A percentile compares a stretch with the other conserved stretches of the same genome.
phyloP scores from a whole-genome alignment of 2,113 vertebrate genomes.

The Pholis gunnellus region DNA sequence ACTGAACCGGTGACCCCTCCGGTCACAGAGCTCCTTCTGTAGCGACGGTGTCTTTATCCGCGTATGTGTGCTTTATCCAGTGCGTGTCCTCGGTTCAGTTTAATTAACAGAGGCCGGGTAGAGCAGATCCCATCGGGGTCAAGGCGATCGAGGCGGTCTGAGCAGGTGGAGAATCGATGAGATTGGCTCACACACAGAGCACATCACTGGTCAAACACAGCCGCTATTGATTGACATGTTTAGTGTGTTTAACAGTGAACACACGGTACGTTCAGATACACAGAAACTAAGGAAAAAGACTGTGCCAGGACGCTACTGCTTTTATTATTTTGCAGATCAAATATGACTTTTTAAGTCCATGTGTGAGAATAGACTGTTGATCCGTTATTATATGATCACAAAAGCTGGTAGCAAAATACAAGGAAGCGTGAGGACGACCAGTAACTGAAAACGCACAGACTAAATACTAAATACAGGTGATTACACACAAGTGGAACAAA shows the following conservation, averaged over 20 bases:
- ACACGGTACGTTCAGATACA: constrained; percentile 17
- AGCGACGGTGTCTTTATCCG: not conserved
- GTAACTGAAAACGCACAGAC: too few relatives aligned
- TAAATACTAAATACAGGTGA: too few relatives aligned
- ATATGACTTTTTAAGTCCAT: not conserved
- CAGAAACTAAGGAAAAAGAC: not conserved
- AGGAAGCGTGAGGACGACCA: too few relatives aligned
- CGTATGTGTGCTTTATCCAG: constrained; percentile 44
- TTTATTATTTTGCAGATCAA: not conserved
- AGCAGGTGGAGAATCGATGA: constrained; percentile 73
- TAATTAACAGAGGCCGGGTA: constrained; percentile 68
- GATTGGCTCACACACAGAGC: constrained; percentile 46
- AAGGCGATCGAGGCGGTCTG: constrained; percentile 69
- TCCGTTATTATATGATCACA: too few relatives aligned
- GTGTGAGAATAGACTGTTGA: too few relatives aligned
- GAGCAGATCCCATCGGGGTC: constrained; percentile 54
- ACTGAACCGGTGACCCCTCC: not conserved
- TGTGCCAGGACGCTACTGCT: not conserved
- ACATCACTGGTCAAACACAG: constrained; percentile 70
- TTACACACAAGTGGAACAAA: too few relatives aligned
- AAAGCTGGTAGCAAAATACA: too few relatives aligned
- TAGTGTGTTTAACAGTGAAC: constrained; percentile 59
- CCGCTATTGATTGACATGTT: constrained; percentile 63
- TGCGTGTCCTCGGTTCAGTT: constrained; percentile 41
- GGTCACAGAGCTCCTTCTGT: constrained; percentile 31